Base-by-base conservation (phyloP, 1,140 invertebrate genomes). In the Eupristina koningsbergeri region DNA sequence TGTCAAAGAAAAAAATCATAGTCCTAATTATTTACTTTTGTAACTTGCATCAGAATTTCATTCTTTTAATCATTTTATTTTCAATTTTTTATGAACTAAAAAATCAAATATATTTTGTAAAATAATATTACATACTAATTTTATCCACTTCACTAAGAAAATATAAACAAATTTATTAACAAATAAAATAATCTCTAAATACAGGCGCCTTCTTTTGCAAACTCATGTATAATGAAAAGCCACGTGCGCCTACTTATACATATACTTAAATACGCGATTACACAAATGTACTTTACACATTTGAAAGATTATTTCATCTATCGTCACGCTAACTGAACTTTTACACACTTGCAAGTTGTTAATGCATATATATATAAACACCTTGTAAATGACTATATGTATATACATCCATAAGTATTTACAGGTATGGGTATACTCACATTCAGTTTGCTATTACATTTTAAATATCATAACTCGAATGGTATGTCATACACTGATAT, bases 161-260 rank as follows among this genome's bases (percentile, higher is more conserved):
- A 22, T 15, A 29, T 39, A 73, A 29, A 34, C 64, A 71, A 36
- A 47, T 81, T 29, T 22, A 67, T 53, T 73, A 73, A 36, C n/a
- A n/a, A n/a, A n/a, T n/a, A n/a, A n/a, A n/a, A n/a, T n/a, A 45
- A 63, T 29, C 31, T 81, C 50, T 71, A 63, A 53, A 83, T 64
- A 2, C 19, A 22, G 63, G 50, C 45, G 64, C 64, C 34, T 26
- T 2, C 26, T 45, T 31, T 26, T 67, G 74, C 58, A 41, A 3
- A 64, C 61, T 3, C 3, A 7, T 64, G 61, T 34, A 34, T 11
- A 29, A 64, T 29, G 7, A 29, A 29, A 64, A 34, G 29, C 15
- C 29, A 34, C n/a, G 29, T 64, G 29, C 61, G 8, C 29, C 61
- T 64, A 34, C n/a, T 13, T 22, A 31, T 29, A 64, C 13, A 29